phyloP scores from a whole-genome alignment of 2,888 invertebrate species.

The Apodemia mormo region DNA sequence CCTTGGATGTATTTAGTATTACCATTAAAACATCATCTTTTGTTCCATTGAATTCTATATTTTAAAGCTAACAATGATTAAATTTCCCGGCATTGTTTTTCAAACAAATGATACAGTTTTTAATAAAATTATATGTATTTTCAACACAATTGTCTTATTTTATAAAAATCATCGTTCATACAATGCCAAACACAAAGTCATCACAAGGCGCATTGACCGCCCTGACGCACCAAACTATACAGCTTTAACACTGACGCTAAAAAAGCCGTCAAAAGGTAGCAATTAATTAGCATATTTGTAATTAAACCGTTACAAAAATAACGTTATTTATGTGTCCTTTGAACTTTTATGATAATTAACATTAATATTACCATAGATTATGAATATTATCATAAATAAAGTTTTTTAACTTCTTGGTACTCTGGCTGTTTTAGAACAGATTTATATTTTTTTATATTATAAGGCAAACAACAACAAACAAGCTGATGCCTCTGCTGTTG shows the following conservation, averaged over 20 bases:
- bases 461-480: too few relatives aligned
- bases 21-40: neutral
- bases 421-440: too few relatives aligned
- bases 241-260: conserved; percentile 20
- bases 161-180: conserved; percentile 17
- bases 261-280: neutral
- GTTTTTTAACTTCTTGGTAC: too few relatives aligned
- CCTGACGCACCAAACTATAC: conserved; percentile 35
- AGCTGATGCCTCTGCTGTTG: too few relatives aligned
- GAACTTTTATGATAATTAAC: neutral
- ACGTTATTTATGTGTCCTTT: conserved; percentile 8
- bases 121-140: neutral
- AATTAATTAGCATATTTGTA: neutral
- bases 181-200: conserved; percentile 27
- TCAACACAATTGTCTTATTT: conserved; percentile 9
- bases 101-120: neutral
- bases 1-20: neutral
- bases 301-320: neutral
- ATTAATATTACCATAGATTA: too few relatives aligned
- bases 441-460: too few relatives aligned
- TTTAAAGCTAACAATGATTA: neutral
- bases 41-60: neutral
- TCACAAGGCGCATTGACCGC: conserved; percentile 38
- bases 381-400: too few relatives aligned
- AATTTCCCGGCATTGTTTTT: neutral